A percentile compares a stretch with the other conserved stretches of the same genome.
Evolutionary conservation across 2,888 invertebrate genomes (phyloP).

Genomic region (Sepiola atlantica): DNA sequence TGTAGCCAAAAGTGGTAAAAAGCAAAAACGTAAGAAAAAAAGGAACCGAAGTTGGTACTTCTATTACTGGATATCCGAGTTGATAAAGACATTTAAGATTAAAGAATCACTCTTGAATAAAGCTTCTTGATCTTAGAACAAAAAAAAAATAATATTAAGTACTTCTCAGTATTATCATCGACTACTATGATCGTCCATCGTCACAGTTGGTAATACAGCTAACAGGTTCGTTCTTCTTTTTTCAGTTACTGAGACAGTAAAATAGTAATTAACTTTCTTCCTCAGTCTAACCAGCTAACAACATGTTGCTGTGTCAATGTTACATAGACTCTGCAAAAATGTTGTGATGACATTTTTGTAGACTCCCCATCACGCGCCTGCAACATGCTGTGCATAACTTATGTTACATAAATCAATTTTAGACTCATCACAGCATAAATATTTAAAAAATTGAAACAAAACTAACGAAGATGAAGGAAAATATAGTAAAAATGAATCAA

Average conservation of each 20-base stretch:
- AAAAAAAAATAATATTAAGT: background rate
- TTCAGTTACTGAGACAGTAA: background rate
- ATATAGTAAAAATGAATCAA: too few species aligned
- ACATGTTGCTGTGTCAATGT: too few species aligned
- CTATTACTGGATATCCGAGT: background rate
- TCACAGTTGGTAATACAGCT: background rate
- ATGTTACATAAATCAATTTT: too few species aligned
- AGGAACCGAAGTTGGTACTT: background rate
- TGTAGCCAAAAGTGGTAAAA: background rate
- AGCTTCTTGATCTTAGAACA: background rate
- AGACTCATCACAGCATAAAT: too few species aligned
- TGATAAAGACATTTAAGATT: conserved; percentile 20
- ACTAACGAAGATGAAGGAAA: too few species aligned
- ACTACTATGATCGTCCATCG: background rate
- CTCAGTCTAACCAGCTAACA: too few species aligned
- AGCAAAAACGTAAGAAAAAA: background rate
- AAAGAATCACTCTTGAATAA: conserved; percentile 18
- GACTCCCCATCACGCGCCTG: too few species aligned
- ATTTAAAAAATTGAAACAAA: too few species aligned
- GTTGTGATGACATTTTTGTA: too few species aligned
- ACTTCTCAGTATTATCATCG: background rate
- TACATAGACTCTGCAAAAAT: too few species aligned
- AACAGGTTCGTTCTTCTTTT: background rate
- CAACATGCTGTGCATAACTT: too few species aligned
- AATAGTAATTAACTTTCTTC: background rate